Evolutionary conservation across 30 jellyfish, hydroid and myxozoan species (phyloP), one percentile per base, ranked within the genome.

Genomic region (Chironex yamaguchii): DNA sequence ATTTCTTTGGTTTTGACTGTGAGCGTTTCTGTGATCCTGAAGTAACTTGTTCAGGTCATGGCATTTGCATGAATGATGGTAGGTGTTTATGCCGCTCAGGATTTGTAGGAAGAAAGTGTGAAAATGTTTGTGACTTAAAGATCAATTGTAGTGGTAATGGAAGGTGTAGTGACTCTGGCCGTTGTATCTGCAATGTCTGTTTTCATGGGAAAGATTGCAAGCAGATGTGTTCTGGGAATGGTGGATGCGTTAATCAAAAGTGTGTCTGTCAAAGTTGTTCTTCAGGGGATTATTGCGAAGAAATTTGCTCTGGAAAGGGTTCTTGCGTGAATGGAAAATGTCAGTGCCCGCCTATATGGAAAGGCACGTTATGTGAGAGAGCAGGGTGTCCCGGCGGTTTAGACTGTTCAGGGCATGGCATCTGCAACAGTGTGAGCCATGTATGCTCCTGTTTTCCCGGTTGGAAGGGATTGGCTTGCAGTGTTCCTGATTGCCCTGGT

Each of bases 351-450:
- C 87, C 70, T 17, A 83, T 36, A 17, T 83, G 93, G 93, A 79
- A 87, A 2, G 93, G 93, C n/a, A 3, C 3, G 11, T 27, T 83
- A 25, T 83, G 93, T 82, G 76, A 83, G 49, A 71, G 42, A 29
- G 87, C 93, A 1, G 93, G 93, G 2, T 83, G 93, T 34, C 93
- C 93, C n/a, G 93, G 93, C 13, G 71, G 54, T 0, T 69, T 87
- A 0, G 93, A 83, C 26, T 83, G 93, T 34, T 83, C 93, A 14
- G 85, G 78, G 24, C 93, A 83, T 35, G 93, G 93, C 33, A 64
- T 83, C 14, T 83, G 93, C 58, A 67, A 83, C 74, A 83, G 93
- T 52, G 50, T 86, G 13, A 52, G 71, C n/a, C 93, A 83, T 69
- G 27, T 68, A 9, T 83, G 93, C 62, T 83, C 70, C 35, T 83